These are phyloP conservation scores for Vanessa cardui DNA, from an alignment of 2,888 invertebrate species.

Conservation along the genomic window DNA sequence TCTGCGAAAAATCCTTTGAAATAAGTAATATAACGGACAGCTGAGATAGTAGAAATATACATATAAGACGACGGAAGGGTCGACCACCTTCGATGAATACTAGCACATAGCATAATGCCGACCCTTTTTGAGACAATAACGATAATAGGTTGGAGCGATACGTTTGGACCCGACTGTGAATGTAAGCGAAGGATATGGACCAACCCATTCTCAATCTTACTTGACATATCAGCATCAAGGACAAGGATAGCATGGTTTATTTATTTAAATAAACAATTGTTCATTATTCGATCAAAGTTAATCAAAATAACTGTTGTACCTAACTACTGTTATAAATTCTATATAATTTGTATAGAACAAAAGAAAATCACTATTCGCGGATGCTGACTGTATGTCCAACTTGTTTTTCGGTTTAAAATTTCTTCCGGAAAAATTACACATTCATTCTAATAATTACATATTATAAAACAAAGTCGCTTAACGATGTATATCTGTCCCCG, in stretches of 20 bases:
- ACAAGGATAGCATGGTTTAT: background rate
- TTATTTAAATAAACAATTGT: no score
- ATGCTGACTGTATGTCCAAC: no score
- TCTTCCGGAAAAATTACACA: no score
- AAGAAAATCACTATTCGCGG: no score
- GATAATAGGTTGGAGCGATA: constrained; percentile 24
- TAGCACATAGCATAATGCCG: constrained; percentile 10
- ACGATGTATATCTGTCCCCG: no score
- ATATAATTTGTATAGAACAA: no score
- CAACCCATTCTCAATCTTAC: constrained; percentile 8
- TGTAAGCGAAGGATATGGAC: constrained; percentile 13
- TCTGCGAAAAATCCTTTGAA: constrained; percentile 10
- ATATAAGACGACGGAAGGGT: constrained; percentile 16
- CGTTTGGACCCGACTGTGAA: constrained; percentile 10
- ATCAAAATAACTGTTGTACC: no score
- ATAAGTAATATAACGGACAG: constrained; percentile 13
- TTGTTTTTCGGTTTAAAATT: no score
- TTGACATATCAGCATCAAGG: background rate
- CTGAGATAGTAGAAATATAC: constrained; percentile 16
- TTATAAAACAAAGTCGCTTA: no score
- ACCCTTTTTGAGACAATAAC: constrained; percentile 24
- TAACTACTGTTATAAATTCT: no score
- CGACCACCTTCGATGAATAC: constrained; percentile 8
- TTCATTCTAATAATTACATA: no score
- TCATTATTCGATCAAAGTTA: no score